Evolutionary conservation across 53 echinoderm and acorn worm genomes (phyloP).

Genomic region (Pentamera pediparva): DNA sequence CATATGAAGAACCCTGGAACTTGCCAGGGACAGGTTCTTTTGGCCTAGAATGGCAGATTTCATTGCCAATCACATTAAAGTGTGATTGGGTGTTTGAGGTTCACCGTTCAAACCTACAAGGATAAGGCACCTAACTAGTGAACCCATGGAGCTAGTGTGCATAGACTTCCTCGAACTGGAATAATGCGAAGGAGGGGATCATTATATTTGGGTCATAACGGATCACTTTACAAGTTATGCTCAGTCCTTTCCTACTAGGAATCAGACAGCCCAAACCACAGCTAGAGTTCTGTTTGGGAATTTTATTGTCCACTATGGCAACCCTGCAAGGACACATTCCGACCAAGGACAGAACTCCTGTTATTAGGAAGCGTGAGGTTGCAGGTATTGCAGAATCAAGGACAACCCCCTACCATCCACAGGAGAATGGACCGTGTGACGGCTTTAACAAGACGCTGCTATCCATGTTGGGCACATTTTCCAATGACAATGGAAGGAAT

Average conservation of each 20-base stretch:
- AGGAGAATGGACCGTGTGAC: constrained; percentile 36
- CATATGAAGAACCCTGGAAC: constrained; percentile 17
- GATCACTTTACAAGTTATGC: constrained; percentile 56
- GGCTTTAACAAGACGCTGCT: constrained; percentile 43
- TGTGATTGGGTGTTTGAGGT: constrained; percentile 33
- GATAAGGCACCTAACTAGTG: background rate
- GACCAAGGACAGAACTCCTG: constrained; percentile 41
- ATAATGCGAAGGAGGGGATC: constrained; percentile 33
- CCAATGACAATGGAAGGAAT: constrained; percentile 21
- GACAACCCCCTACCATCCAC: constrained; percentile 41
- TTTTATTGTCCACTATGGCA: constrained; percentile 45
- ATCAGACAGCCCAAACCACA: constrained; percentile 48
- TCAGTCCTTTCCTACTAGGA: constrained; percentile 32
- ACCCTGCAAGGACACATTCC: constrained; percentile 45
- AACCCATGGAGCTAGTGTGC: constrained; percentile 34
- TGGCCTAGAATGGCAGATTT: constrained; percentile 33
- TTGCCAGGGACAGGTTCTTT: constrained; percentile 22
- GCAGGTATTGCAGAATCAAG: constrained; percentile 17
- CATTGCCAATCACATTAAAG: too few relatives aligned
- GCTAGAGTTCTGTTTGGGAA: constrained; percentile 46
- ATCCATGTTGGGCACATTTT: constrained; percentile 36
- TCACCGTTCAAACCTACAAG: background rate
- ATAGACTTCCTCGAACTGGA: constrained; percentile 31
- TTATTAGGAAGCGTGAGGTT: constrained; percentile 21
- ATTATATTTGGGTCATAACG: constrained; percentile 44